Evolutionary conservation across 2,888 invertebrate species (phyloP).

Genomic region (Tiliacea citrago): DNA sequence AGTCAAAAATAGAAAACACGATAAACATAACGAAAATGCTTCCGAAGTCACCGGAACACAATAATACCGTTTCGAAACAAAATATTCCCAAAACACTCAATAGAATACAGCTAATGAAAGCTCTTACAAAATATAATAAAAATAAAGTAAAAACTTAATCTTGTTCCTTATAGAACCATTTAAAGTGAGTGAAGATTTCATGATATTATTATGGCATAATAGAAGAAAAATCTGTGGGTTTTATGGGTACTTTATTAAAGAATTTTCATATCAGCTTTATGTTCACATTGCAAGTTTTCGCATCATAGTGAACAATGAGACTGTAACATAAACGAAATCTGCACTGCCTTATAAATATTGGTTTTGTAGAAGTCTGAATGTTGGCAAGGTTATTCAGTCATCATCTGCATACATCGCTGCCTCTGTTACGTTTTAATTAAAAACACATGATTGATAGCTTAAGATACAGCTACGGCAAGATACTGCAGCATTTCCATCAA

Average conservation of each 20-base stretch:
- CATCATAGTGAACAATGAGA: not conserved
- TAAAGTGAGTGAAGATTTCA: slow-evolving; percentile 9
- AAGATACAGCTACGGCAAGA: too few relatives aligned
- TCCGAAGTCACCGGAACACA: not conserved
- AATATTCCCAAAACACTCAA: not conserved
- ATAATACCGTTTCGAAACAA: not conserved
- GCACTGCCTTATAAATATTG: too few relatives aligned
- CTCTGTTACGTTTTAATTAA: not conserved
- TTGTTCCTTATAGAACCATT: not conserved
- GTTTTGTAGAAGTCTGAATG: not conserved
- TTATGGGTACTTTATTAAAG: not conserved
- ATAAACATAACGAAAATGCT: not conserved
- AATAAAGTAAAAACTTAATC: not conserved
- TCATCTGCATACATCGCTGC: not conserved
- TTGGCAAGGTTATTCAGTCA: not conserved
- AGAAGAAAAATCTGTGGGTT: not conserved
- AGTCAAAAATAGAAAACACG: not conserved
- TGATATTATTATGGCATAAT: slow-evolving; percentile 4
- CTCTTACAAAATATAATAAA: not conserved
- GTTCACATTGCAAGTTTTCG: not conserved
- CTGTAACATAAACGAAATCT: not conserved
- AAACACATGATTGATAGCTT: not conserved
- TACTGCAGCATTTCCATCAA: not conserved
- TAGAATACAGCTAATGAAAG: not conserved
- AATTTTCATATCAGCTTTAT: slow-evolving; percentile 8